These are phyloP conservation scores for Botia kubotai DNA, from an alignment of 2,797 vertebrate species.

Conservation along the genomic window DNA sequence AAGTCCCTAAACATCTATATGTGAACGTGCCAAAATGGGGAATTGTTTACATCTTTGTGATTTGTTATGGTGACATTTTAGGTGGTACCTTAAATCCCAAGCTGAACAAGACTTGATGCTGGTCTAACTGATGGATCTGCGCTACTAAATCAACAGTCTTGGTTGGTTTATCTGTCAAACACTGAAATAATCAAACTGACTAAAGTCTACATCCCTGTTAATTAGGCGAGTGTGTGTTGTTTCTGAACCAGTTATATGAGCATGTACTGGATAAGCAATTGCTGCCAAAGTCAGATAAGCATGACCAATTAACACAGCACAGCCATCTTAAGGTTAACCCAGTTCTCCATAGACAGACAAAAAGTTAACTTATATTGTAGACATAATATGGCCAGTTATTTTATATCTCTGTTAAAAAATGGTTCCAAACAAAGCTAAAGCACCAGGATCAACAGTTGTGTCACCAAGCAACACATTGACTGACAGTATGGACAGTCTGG, in stretches of 20 bases:
- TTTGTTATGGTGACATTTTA: background rate
- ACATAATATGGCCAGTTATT: background rate
- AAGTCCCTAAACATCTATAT: background rate
- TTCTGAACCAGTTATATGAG: background rate
- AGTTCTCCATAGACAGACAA: background rate
- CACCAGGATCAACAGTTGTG: no score
- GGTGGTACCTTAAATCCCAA: background rate
- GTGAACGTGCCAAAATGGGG: background rate
- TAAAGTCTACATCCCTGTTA: background rate
- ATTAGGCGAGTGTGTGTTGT: background rate
- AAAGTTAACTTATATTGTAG: background rate
- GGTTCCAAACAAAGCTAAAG: background rate
- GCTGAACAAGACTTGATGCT: background rate
- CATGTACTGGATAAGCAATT: background rate
- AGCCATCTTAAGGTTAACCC: background rate
- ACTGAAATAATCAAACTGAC: background rate
- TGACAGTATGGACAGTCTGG: background rate
- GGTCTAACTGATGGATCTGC: background rate
- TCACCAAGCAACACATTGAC: background rate
- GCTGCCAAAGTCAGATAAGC: slow-evolving; percentile 13
- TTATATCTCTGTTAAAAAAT: background rate
- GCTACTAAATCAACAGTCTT: background rate
- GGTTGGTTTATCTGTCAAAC: background rate
- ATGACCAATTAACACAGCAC: slow-evolving; percentile 3
- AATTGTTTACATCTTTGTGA: background rate